Base-by-base conservation (phyloP, 64 coral and sea anemone genomes). In the Catalaphyllia jardinei region DNA sequence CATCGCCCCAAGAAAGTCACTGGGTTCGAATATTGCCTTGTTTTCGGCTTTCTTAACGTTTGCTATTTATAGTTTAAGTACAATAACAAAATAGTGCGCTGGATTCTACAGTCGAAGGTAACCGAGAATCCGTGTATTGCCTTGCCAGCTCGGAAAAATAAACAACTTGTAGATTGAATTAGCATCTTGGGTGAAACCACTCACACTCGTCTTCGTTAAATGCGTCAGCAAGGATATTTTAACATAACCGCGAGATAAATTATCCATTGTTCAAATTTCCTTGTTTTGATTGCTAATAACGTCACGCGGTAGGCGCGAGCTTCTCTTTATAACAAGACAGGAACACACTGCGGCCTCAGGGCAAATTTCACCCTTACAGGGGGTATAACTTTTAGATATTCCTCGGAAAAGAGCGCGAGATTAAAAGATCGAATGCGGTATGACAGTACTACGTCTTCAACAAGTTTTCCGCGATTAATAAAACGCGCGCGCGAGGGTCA, bases 261-360 rank as follows among this genome's bases (percentile, higher is more conserved):
- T 49, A 8, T n/a, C 35, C 39, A 27, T 85, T 85, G 81, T 85
- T 71, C 39, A 27, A 19, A 20, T 71, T 46, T 38, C 63, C 81
- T 71, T 85, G 64, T 85, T 71, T 49, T 85, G 81, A 71, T 71
- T 69, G 14, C 12, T 51, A 51, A 24, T 71, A 49, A 65, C 63
- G 81, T 85, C 81, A 85, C 81, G 81, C 71, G 81, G 27, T 71
- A 20, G 17, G 22, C 63, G 11, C 19, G 31, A 24, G 81, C 11
- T 51, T n/a, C 65, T 29, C 20, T 69, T 51, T 17, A 28, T 31
- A 27, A 27, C 8, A 31, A 60, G 55, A 20, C 29, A 4, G 18
- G 15, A 79, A 79, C 6, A 29, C n/a, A 62, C 54, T 57, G 22
- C 79, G 19, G 59, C 59, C 57, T 62, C 63, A 13, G 62, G 62